phyloP scores from a whole-genome alignment of 2,797 vertebrate species.

The Phylloscopus collybita region DNA sequence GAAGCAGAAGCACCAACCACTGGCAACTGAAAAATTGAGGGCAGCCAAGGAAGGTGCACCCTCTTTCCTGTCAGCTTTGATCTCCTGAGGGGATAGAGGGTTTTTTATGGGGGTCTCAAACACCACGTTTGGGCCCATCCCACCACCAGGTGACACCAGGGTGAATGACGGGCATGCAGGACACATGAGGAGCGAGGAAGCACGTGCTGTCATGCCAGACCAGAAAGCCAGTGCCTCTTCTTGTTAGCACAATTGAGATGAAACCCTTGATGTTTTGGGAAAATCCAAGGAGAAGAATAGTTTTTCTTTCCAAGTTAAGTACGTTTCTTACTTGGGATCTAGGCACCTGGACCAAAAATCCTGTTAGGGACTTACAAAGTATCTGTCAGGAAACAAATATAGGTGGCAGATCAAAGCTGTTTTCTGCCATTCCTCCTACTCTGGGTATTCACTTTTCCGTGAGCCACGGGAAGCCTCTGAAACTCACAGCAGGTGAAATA shows the following conservation, averaged over 20 bases:
- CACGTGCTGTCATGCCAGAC: rapidly evolving
- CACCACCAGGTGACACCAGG: rapidly evolving
- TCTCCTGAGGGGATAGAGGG: background rate
- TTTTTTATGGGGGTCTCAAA: background rate
- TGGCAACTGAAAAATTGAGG: background rate
- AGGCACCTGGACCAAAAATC: background rate
- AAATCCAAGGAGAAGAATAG: background rate
- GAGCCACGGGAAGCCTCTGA: background rate
- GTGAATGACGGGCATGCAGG: rapidly evolving
- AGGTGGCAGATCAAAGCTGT: background rate
- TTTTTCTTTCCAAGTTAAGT: background rate
- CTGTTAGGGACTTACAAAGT: background rate
- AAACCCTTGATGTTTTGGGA: background rate
- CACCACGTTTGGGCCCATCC: rapidly evolving
- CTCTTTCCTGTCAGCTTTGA: background rate
- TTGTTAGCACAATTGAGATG: rapidly evolving
- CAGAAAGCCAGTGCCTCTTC: background rate
- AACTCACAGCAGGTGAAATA: background rate
- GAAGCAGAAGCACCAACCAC: background rate
- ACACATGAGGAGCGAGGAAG: rapidly evolving
- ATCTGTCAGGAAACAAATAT: background rate
- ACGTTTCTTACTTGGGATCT: background rate
- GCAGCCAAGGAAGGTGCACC: background rate
- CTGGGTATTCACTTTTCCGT: background rate
- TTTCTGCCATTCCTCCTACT: background rate